Conservation (phyloP, 2,888 invertebrate genomes). For the Idaea dimidiata region DNA sequence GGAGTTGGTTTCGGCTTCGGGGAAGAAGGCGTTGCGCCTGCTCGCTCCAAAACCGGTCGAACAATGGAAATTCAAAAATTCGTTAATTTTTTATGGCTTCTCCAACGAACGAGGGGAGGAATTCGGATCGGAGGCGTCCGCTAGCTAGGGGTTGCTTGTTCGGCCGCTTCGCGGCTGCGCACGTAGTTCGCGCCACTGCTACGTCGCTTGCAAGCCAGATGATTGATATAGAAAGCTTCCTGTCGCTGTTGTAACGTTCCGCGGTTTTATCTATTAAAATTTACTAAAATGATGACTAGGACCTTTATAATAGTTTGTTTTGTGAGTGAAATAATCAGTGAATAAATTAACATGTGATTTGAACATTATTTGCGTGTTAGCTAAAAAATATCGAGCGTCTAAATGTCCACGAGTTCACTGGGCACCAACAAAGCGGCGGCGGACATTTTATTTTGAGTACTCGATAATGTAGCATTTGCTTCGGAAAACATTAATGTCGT, state of each 20-base stretch:
- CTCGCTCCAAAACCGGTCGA: constrained; percentile 63
- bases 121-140: constrained; percentile 61
- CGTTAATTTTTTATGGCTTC: constrained; percentile 79
- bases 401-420: constrained; percentile 80
- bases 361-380: constrained; percentile 59
- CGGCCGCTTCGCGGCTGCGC: constrained; percentile 76
- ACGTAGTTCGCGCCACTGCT: constrained; percentile 81
- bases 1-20: neutral
- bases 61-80: constrained; percentile 72
- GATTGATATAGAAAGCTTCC: constrained; percentile 75
- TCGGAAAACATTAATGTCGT: constrained; percentile 78
- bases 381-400: constrained; percentile 73
- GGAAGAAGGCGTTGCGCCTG: constrained; percentile 13
- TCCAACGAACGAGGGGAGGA: constrained; percentile 64
- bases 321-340: constrained; percentile 66
- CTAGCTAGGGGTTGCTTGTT: constrained; percentile 70
- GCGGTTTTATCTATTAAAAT: constrained; percentile 63
- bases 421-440: constrained; percentile 82
- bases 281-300: constrained; percentile 72
- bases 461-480: constrained; percentile 81
- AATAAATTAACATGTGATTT: constrained; percentile 66
- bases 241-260: constrained; percentile 70
- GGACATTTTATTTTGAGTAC: constrained; percentile 82
- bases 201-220: constrained; percentile 79
- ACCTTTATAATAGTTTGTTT: constrained; percentile 58